These are phyloP conservation scores for Pachypanchax playfairii DNA, from an alignment of 2,113 vertebrate genomes.

Conservation along the genomic window DNA sequence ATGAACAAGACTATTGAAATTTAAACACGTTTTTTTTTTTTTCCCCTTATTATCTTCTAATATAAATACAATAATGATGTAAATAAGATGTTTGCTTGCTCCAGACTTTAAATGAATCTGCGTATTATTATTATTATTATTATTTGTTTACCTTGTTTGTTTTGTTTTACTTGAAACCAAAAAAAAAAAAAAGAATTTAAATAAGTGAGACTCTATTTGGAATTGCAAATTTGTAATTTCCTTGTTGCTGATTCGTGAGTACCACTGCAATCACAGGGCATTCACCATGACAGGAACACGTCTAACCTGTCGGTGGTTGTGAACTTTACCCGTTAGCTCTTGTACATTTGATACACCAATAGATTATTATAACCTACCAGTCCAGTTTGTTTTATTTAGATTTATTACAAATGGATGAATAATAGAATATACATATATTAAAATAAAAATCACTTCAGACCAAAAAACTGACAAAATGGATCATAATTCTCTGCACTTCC, in stretches of 20 bases:
- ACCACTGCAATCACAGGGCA: slow-evolving; percentile 64
- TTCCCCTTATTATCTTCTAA: slow-evolving; percentile 70
- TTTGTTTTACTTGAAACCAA: slow-evolving; percentile 80
- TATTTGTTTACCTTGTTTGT: background rate
- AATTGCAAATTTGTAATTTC: slow-evolving; percentile 57
- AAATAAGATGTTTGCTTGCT: slow-evolving; percentile 80
- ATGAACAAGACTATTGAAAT: slow-evolving; percentile 67
- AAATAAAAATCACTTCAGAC: slow-evolving; percentile 67
- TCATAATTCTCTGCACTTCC: slow-evolving; percentile 59
- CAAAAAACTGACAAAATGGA: slow-evolving; percentile 64
- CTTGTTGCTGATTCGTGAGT: slow-evolving; percentile 51
- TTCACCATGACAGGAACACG: slow-evolving; percentile 57
- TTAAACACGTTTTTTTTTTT: slow-evolving; percentile 59
- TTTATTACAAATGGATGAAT: slow-evolving; percentile 59
- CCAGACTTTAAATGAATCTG: slow-evolving; percentile 68
- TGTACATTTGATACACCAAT: slow-evolving; percentile 36
- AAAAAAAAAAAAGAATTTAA: slow-evolving; percentile 52
- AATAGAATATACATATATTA: slow-evolving; percentile 66
- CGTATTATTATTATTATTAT: slow-evolving; percentile 51
- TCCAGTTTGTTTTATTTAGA: slow-evolving; percentile 49
- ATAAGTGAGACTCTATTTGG: slow-evolving; percentile 68
- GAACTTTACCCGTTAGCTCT: slow-evolving; percentile 29
- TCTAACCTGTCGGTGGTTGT: slow-evolving; percentile 29
- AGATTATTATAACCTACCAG: slow-evolving; percentile 58
- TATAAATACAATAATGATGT: slow-evolving; percentile 81